A percentile compares a stretch with the other conserved stretches of the same genome.
These are phyloP conservation scores for Telmatochromis bifrenatus DNA, from an alignment of 2,113 vertebrate genomes.

Conservation along the genomic window DNA sequence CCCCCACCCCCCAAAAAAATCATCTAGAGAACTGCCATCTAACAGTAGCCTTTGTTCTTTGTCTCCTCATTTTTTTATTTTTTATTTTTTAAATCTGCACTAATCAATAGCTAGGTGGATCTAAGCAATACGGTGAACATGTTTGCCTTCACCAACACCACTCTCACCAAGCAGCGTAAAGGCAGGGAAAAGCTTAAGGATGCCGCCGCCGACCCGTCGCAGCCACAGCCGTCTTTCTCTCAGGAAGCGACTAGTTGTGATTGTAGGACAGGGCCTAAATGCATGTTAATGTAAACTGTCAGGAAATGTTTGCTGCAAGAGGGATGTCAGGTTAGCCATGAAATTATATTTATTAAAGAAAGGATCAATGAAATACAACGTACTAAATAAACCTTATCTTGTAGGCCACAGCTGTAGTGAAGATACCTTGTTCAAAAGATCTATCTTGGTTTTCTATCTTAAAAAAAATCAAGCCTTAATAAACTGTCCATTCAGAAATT, in stretches of 20 bases:
- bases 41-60: not conserved
- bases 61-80: not conserved
- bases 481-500: constrained; percentile 83
- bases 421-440: constrained; percentile 71
- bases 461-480: constrained; percentile 87
- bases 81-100: not conserved
- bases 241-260: constrained; percentile 74
- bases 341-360: constrained; percentile 62
- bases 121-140: constrained; percentile 40
- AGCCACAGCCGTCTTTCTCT: constrained; percentile 1
- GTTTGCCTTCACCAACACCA: not conserved
- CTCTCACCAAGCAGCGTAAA: not conserved
- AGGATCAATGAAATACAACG: constrained; percentile 53
- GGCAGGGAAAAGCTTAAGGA: constrained; percentile 16
- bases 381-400: constrained; percentile 63
- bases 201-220: not conserved
- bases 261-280: constrained; percentile 63
- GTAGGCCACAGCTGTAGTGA: constrained; percentile 75
- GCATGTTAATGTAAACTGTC: constrained; percentile 67
- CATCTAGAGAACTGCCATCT: constrained; percentile 4
- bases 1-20: not conserved
- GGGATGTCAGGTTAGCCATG: constrained; percentile 66
- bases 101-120: constrained; percentile 24
- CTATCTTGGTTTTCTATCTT: constrained; percentile 72
- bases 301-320: constrained; percentile 75